These are phyloP conservation scores for Menura novaehollandiae DNA, from an alignment of 2,113 vertebrate genomes.

Conservation along the genomic window DNA sequence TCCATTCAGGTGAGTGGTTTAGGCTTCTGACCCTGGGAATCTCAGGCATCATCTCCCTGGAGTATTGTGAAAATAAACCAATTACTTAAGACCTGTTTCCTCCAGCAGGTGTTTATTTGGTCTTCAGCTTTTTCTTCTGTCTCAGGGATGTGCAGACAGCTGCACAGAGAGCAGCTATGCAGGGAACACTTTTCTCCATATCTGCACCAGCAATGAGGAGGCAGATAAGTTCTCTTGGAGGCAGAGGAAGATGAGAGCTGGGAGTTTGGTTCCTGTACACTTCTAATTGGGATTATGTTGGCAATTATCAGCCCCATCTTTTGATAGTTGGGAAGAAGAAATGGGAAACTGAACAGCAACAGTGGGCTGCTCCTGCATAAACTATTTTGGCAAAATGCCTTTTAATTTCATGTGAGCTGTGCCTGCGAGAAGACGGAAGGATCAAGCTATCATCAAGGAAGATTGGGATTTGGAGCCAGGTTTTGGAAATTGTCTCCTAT, in stretches of 20 bases:
- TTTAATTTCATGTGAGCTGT: conserved; percentile 29
- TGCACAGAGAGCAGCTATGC: background rate
- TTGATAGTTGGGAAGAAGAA: background rate
- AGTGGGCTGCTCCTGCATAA: conserved; percentile 22
- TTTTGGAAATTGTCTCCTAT: conserved; percentile 46
- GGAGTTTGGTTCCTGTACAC: background rate
- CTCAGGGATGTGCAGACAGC: background rate
- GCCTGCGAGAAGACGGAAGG: conserved; percentile 23
- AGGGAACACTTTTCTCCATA: background rate
- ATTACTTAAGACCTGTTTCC: background rate
- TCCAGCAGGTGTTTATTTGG: background rate
- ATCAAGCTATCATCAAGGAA: conserved; percentile 25
- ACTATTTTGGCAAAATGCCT: conserved; percentile 28
- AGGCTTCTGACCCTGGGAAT: background rate
- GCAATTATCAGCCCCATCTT: background rate
- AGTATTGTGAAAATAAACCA: background rate
- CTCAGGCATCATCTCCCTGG: background rate
- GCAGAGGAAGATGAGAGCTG: background rate
- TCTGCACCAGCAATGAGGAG: background rate
- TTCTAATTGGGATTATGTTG: background rate
- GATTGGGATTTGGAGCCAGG: conserved; percentile 38
- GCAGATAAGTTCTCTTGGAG: background rate
- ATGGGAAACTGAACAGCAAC: background rate
- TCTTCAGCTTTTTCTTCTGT: background rate
- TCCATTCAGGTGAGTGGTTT: background rate